Percentiles rank a stretch among this genome's conserved stretches.
Conservation (phyloP, 2,888 invertebrate species). For the Oconnorella tubifera region DNA sequence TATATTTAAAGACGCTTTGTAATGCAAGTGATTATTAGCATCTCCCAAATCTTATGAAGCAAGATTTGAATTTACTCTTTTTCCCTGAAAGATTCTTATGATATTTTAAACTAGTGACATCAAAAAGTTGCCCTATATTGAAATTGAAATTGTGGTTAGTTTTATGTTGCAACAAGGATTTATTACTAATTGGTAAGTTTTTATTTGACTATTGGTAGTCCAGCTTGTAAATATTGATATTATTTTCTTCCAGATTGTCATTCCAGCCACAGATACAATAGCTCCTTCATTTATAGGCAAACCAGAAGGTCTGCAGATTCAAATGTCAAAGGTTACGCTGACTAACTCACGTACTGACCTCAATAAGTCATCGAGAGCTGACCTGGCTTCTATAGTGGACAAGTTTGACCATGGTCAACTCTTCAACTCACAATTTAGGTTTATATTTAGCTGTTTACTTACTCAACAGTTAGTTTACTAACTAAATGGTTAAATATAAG, state of each 20-base stretch:
- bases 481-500: no score
- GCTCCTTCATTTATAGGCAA: no score
- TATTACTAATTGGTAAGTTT: not conserved
- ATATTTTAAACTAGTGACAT: not conserved
- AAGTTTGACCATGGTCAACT: slow-evolving; percentile 19
- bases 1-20: no score
- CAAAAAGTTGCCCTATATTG: not conserved
- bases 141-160: not conserved
- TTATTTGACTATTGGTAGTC: not conserved
- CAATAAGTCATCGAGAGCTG: slow-evolving; percentile 51
- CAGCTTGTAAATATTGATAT: not conserved
- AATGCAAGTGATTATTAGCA: no score
- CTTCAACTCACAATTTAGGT: no score
- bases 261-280: slow-evolving; percentile 25
- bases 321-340: slow-evolving; percentile 71
- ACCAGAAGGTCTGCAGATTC: slow-evolving; percentile 81
- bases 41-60: no score
- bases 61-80: no score
- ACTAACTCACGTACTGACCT: slow-evolving; percentile 68
- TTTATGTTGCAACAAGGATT: not conserved
- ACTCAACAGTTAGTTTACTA: no score
- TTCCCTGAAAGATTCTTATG: no score
- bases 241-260: not conserved
- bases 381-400: slow-evolving; percentile 23
- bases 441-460: no score